Evolutionary conservation across 2,797 vertebrate species (phyloP), one percentile per base, ranked within the genome.

Genomic region (Glossophaga mutica): DNA sequence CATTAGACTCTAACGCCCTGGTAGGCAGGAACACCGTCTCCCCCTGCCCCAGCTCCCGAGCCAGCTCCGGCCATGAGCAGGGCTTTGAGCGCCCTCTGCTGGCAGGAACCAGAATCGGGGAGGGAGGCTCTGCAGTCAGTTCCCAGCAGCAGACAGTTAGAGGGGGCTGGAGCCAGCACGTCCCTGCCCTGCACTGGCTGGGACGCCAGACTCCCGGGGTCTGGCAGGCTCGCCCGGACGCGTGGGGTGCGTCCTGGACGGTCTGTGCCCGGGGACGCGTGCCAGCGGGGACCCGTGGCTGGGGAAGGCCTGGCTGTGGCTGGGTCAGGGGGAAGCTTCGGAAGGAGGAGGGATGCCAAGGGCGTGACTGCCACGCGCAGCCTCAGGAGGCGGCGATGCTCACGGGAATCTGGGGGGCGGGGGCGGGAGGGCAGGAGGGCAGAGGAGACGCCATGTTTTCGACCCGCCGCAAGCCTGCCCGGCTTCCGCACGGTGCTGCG

Each of bases 61-160:
- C 91, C 94, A 29, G 95, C 97, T 11, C 90, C 87, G 97, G 91
- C 95, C 90, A 55, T 15, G 95, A 97, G 10, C 92, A 73, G 95
- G 96, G 90, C 96, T 97, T 78, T 46, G 94, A 34, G 97, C 94
- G 52, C 97, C 98, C 94, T 94, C 98, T 97, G 94, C 98, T 96
- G 98, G 97, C 96, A 95, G 93, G 97, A 97, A 97, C 94, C 93
- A 29, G 52, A 18, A 3, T 9, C 4, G 0, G 76, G 1, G 55
- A 62, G 52, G 21, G 19, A 50, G n/a, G 32, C 29, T 39, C 26
- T 5, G 26, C 24, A 0, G 26, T 39, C 77, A 11, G 44, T 21
- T 48, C n/a, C 59, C 50, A 21, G 52, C 6, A 39, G 29, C 68
- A 1, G 57, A 29, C 57, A 29, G 57, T 65, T n/a, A 24, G 62